A percentile compares a stretch with the other conserved stretches of the same genome.
Evolutionary conservation across 2,113 vertebrate genomes (phyloP).

Genomic region (Entelurus aequoreus): DNA sequence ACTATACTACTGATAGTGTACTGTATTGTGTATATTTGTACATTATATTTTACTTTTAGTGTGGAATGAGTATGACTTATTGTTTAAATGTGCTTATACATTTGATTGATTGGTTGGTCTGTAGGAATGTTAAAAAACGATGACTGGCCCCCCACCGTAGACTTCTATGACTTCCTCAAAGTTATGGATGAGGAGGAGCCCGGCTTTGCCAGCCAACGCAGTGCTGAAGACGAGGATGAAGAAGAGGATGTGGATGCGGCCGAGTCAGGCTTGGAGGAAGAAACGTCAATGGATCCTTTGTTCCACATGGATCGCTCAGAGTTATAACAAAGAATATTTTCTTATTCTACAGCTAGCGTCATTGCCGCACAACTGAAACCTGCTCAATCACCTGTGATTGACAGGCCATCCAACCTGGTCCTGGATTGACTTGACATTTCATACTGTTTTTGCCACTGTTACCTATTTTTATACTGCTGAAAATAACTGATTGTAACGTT

Average conservation of each 20-base stretch:
- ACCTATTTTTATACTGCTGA: neutral
- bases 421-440: too few relatives aligned
- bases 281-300: neutral
- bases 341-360: neutral
- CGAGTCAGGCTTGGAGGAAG: slow-evolving; percentile 21
- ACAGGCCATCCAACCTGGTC: too few relatives aligned
- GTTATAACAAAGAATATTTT: slow-evolving; percentile 35
- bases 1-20: too few relatives aligned
- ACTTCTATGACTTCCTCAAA: slow-evolving; percentile 82
- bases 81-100: neutral
- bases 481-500: neutral
- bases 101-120: neutral
- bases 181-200: slow-evolving; percentile 76
- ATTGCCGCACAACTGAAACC: neutral
- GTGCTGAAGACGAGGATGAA: slow-evolving; percentile 15
- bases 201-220: slow-evolving; percentile 44
- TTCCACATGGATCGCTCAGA: slow-evolving; percentile 55
- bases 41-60: neutral
- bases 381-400: too few relatives aligned
- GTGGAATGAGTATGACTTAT: neutral
- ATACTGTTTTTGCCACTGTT: too few relatives aligned
- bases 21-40: neutral
- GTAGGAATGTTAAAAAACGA: slow-evolving; percentile 76
- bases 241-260: neutral
- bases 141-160: slow-evolving; percentile 78